phyloP scores from a whole-genome alignment of 2,113 vertebrate species.

The Hoplias malabaricus region DNA sequence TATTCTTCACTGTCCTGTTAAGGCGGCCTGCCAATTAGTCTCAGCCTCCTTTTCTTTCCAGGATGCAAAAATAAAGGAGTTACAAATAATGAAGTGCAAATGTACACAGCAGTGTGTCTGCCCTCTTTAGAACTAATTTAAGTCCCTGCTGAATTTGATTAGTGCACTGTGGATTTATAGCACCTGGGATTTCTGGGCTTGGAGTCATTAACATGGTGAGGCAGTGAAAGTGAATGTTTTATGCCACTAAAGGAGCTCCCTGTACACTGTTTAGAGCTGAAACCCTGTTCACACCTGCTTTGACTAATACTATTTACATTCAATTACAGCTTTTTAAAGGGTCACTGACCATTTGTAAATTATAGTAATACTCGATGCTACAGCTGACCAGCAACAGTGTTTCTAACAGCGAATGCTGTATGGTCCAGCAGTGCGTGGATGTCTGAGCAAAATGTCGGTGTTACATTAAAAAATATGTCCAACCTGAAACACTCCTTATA shows the following conservation, averaged over 20 bases:
- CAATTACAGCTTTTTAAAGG: slow-evolving; percentile 10
- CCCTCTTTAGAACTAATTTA: slow-evolving; percentile 53
- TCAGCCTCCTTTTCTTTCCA: slow-evolving; percentile 47
- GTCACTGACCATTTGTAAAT: slow-evolving; percentile 2
- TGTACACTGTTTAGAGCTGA: slow-evolving; percentile 20
- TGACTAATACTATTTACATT: slow-evolving; percentile 15
- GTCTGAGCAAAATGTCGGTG: too few relatives aligned
- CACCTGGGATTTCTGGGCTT: slow-evolving; percentile 28
- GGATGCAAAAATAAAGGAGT: slow-evolving; percentile 47
- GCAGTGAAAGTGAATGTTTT: slow-evolving; percentile 29
- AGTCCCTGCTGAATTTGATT: slow-evolving; percentile 50
- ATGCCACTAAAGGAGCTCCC: slow-evolving; percentile 25
- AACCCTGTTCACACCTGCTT: slow-evolving; percentile 20
- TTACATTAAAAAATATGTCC: too few relatives aligned
- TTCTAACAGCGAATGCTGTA: not conserved
- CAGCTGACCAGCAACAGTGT: not conserved
- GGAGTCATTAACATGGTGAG: slow-evolving; percentile 27
- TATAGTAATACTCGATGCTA: not conserved
- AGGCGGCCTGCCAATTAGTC: slow-evolving; percentile 40
- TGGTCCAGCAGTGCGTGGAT: too few relatives aligned
- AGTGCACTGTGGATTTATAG: slow-evolving; percentile 46
- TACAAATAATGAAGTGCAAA: slow-evolving; percentile 51
- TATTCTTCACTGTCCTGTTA: slow-evolving; percentile 48
- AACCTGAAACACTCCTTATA: too few relatives aligned
- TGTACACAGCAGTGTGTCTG: slow-evolving; percentile 47